Evolutionary conservation across 64 coral and sea anemone genomes (phyloP).

Genomic region (Porites australiensis): DNA sequence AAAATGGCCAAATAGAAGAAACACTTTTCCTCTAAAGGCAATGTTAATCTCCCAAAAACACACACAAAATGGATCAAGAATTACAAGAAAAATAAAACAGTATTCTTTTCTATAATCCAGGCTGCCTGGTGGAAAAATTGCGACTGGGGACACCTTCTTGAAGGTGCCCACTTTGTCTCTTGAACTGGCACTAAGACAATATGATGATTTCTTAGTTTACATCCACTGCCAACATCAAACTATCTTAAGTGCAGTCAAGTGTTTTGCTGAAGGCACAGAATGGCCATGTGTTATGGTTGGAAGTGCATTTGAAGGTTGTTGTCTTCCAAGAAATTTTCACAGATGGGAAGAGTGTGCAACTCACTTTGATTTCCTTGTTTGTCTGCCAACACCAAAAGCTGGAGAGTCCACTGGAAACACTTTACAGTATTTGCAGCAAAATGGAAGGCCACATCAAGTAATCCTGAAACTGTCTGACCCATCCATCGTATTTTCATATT

Average conservation of each 20-base stretch:
- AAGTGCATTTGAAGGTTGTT: conserved; percentile 50
- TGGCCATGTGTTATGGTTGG: conserved; percentile 21
- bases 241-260: conserved; percentile 12
- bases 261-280: background rate
- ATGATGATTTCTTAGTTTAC: conserved; percentile 15
- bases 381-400: background rate
- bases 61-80: background rate
- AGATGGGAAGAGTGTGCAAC: background rate
- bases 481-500: background rate
- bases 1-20: too few species aligned
- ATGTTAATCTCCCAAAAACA: too few species aligned
- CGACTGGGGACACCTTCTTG: background rate
- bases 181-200: background rate
- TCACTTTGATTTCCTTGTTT: conserved; percentile 22
- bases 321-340: background rate
- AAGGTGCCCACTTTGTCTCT: background rate
- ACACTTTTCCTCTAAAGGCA: too few species aligned
- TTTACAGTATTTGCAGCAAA: background rate
- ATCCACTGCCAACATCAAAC: conserved; percentile 13
- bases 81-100: background rate
- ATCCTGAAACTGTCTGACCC: background rate
- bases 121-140: background rate
- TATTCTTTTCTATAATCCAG: background rate
- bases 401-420: background rate
- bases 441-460: background rate